These are phyloP conservation scores for Lanius ludovicianus DNA, from an alignment of 2,113 vertebrate genomes.

Conservation along the genomic window DNA sequence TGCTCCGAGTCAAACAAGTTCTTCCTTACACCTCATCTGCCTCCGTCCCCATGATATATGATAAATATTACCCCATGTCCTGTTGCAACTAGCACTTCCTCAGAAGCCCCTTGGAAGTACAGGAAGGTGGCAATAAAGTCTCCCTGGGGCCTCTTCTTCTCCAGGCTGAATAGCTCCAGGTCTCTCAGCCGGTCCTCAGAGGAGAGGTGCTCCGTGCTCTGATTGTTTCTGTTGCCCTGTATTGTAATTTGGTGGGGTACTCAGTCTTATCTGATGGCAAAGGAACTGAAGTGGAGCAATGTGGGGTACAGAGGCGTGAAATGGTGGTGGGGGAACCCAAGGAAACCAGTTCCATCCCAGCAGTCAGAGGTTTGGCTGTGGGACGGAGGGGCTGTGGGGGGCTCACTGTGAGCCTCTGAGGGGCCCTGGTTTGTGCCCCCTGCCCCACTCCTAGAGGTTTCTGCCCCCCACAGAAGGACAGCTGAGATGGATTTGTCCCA, in stretches of 20 bases:
- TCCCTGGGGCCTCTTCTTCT: neutral
- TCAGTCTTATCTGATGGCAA: neutral
- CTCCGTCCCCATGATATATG: neutral
- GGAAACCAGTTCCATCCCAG: neutral
- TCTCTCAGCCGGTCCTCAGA: neutral
- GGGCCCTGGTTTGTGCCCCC: neutral
- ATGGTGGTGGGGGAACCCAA: neutral
- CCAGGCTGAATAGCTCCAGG: neutral
- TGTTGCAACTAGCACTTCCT: accelerated
- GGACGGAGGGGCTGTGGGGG: neutral
- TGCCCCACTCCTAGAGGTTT: neutral
- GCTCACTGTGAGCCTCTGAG: neutral
- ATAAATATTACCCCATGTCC: neutral
- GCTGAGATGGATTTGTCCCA: neutral
- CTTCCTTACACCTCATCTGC: neutral
- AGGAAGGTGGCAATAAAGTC: neutral
- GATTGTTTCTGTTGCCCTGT: neutral
- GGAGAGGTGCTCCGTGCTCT: neutral
- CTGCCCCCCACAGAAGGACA: neutral
- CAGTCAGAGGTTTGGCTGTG: neutral
- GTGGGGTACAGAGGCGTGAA: neutral
- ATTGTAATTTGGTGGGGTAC: neutral
- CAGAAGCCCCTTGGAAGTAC: accelerated
- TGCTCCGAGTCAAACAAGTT: neutral
- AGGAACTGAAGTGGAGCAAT: neutral